A percentile compares a stretch with the other conserved stretches of the same genome.
These are phyloP conservation scores for Solen grandis DNA, from an alignment of 1,140 invertebrate genomes.

Conservation along the genomic window DNA sequence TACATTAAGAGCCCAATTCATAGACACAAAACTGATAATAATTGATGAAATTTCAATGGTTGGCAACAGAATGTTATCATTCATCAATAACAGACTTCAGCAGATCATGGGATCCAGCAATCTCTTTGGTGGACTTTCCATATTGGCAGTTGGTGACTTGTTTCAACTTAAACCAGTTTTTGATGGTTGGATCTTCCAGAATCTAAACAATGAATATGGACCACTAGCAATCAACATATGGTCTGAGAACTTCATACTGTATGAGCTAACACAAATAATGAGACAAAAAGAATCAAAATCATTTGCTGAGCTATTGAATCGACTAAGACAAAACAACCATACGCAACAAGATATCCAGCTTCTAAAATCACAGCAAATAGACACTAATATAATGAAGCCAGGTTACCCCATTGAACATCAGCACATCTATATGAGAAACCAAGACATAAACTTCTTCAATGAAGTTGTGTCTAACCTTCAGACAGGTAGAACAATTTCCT, in stretches of 20 bases:
- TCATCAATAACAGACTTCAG: conserved; percentile 55
- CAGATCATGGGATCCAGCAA: conserved; percentile 41
- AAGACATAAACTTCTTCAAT: not conserved
- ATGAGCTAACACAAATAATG: conserved; percentile 63
- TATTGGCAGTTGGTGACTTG: conserved; percentile 62
- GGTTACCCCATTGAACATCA: not conserved
- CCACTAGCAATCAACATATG: conserved; percentile 59
- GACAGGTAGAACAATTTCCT: not conserved
- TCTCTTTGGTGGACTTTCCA: conserved; percentile 59
- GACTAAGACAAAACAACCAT: conserved; percentile 36
- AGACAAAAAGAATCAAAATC: conserved; percentile 61
- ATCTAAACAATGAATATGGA: conserved; percentile 25
- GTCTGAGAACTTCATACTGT: conserved; percentile 57
- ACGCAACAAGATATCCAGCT: conserved; percentile 37
- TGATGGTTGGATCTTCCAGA: conserved; percentile 62
- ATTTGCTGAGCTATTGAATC: conserved; percentile 60
- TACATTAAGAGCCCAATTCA: conserved; percentile 22
- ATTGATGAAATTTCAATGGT: conserved; percentile 69
- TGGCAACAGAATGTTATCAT: too few relatives aligned
- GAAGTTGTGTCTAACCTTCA: not conserved
- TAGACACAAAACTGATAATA: conserved; percentile 46
- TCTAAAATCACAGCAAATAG: not conserved
- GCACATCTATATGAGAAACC: conserved; percentile 11
- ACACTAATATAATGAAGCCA: not conserved
- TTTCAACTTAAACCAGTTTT: conserved; percentile 64